phyloP scores from a whole-genome alignment of 1,140 invertebrate species.

The Drosophila simulans region DNA sequence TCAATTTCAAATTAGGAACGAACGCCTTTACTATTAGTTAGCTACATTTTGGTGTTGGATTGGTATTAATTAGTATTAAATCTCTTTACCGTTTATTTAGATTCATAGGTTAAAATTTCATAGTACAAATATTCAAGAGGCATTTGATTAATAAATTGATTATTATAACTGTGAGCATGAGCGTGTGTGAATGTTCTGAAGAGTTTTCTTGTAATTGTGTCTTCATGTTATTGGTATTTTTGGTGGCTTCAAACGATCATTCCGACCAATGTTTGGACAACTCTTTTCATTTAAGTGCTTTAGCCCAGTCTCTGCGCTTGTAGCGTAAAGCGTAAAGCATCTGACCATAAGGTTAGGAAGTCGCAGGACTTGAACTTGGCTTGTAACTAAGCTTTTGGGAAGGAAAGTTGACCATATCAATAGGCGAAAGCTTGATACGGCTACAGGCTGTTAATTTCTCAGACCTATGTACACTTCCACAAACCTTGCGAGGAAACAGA shows the following conservation, averaged over 20 bases:
- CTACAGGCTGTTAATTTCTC: constrained; percentile 53
- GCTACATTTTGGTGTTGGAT: constrained; percentile 68
- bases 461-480: constrained; percentile 71
- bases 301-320: constrained; percentile 31
- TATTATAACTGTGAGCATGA: constrained; percentile 84
- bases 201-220: constrained; percentile 70
- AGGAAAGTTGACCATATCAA: constrained; percentile 33
- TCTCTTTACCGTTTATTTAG: constrained; percentile 68
- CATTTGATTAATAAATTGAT: constrained; percentile 68
- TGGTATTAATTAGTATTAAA: constrained; percentile 72
- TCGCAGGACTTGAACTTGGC: constrained; percentile 24
- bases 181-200: constrained; percentile 85
- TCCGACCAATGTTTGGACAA: constrained; percentile 49
- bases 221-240: constrained; percentile 61
- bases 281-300: constrained; percentile 53
- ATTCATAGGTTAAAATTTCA: constrained; percentile 74
- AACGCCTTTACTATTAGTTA: constrained; percentile 77
- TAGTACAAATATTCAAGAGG: constrained; percentile 66
- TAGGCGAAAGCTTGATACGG: constrained; percentile 35
- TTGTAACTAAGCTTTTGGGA: constrained; percentile 51
- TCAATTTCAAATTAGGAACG: constrained; percentile 73
- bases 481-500: constrained; percentile 46
- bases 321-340: constrained; percentile 43
- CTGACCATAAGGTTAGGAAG: constrained; percentile 21
- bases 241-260: constrained; percentile 11